phyloP scores from a whole-genome alignment of 2,888 invertebrate species.

The Apodemia hepburni region DNA sequence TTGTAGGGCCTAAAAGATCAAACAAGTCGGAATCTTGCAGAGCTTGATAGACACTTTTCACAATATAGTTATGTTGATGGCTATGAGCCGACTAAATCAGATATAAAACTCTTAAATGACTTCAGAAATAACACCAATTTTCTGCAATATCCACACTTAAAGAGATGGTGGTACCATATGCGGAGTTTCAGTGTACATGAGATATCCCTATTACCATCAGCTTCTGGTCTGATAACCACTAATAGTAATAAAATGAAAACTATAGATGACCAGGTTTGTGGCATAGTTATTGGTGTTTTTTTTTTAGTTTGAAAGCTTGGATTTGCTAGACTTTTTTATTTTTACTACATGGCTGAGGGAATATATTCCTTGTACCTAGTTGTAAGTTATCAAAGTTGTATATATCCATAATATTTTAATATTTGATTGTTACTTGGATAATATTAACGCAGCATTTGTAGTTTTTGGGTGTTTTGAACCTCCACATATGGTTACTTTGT shows the following conservation, averaged over 20 bases:
- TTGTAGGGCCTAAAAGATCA: constrained; percentile 53
- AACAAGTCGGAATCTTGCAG: constrained; percentile 45
- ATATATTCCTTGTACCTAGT: background rate
- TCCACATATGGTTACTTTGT: constrained; percentile 64
- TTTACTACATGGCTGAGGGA: background rate
- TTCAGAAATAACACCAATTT: constrained; percentile 51
- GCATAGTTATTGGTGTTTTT: constrained; percentile 25
- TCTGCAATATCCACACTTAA: constrained; percentile 65
- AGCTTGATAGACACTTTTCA: constrained; percentile 67
- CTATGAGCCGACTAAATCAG: constrained; percentile 74
- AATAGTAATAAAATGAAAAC: constrained; percentile 42
- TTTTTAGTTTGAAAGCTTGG: constrained; percentile 28
- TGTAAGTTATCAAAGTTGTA: background rate
- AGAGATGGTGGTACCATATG: constrained; percentile 82
- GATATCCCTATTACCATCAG: constrained; percentile 59
- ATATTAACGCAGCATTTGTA: background rate
- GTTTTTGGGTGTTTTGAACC: constrained; percentile 36
- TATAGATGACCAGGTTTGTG: constrained; percentile 58
- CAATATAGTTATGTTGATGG: constrained; percentile 79
- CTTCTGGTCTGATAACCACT: constrained; percentile 42
- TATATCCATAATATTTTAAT: background rate
- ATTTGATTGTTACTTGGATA: background rate
- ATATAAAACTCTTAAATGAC: constrained; percentile 58
- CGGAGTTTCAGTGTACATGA: constrained; percentile 78
- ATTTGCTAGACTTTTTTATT: constrained; percentile 19